Conservation (phyloP, 2,113 vertebrate genomes). For the Eudorcas thomsonii region DNA sequence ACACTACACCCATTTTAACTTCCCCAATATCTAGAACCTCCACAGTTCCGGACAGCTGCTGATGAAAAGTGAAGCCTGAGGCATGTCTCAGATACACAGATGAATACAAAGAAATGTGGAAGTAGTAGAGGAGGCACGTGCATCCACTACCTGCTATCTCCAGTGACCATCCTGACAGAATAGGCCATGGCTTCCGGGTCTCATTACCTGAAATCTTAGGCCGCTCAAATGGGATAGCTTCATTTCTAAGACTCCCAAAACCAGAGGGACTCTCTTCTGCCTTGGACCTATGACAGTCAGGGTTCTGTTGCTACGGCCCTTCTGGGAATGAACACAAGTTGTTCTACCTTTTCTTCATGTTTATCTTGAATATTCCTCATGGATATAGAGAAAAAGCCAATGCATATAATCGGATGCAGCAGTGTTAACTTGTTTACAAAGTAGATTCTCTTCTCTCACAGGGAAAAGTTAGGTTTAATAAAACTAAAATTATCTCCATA, state of each 20-base stretch:
- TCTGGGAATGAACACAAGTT: neutral
- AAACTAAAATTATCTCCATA: neutral
- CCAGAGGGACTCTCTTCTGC: neutral
- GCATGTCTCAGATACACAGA: neutral
- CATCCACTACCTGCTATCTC: neutral
- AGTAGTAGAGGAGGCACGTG: fast-evolving
- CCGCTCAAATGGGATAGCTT: neutral
- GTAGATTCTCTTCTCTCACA: neutral
- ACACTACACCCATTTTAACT: neutral
- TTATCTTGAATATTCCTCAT: neutral
- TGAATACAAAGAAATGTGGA: neutral
- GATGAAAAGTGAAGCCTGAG: no score
- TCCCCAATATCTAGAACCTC: neutral
- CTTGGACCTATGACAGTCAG: neutral
- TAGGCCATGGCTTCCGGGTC: neutral
- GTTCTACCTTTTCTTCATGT: neutral
- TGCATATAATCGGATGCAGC: fast-evolving
- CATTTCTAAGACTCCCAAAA: neutral
- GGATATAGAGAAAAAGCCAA: neutral
- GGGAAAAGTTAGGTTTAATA: neutral
- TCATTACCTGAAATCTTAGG: neutral
- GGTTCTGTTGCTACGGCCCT: neutral
- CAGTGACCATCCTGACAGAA: fast-evolving
- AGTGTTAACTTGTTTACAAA: neutral
- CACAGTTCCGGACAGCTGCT: neutral